phyloP scores from a whole-genome alignment of 2,797 vertebrate species.

The Rhinophrynus dorsalis region DNA sequence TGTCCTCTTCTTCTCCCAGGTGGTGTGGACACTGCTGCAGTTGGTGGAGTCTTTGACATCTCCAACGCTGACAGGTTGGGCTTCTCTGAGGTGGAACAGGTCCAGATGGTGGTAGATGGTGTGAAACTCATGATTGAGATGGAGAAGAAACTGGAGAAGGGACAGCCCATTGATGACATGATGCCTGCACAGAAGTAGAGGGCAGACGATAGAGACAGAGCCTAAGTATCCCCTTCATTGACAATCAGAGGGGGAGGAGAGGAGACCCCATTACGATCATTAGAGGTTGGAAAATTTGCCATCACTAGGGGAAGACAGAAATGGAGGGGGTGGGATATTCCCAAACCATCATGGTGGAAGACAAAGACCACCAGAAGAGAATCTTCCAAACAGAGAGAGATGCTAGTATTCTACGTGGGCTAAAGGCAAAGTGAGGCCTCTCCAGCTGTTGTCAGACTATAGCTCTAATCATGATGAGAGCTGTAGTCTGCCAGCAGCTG shows the following conservation, averaged over 20 bases:
- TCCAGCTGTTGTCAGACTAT: too few relatives aligned
- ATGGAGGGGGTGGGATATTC: not conserved
- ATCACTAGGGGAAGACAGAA: constrained; percentile 8
- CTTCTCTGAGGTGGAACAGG: constrained; percentile 90
- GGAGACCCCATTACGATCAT: constrained; percentile 13
- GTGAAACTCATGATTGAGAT: constrained; percentile 97
- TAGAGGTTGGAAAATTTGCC: constrained; percentile 10
- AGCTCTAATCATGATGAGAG: too few relatives aligned
- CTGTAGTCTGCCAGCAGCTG: too few relatives aligned
- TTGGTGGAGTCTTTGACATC: constrained; percentile 90
- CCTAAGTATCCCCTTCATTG: constrained; percentile 7
- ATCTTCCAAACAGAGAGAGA: not conserved
- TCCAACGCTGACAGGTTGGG: constrained; percentile 94
- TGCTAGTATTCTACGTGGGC: too few relatives aligned
- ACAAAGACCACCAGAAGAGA: not conserved
- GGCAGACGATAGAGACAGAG: constrained; percentile 12
- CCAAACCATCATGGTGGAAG: not conserved
- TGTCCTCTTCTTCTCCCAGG: constrained; percentile 64
- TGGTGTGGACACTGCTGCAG: constrained; percentile 91
- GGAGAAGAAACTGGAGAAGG: constrained; percentile 97
- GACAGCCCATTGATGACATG: constrained; percentile 88
- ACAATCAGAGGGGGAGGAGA: not conserved
- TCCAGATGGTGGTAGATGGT: constrained; percentile 94
- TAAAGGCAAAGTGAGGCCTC: too few relatives aligned
- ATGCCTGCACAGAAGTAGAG: constrained; percentile 86